A percentile compares a stretch with the other conserved stretches of the same genome.
These are phyloP conservation scores for Leptopilina drosophilae DNA, from an alignment of 2,888 invertebrate genomes.

Conservation along the genomic window DNA sequence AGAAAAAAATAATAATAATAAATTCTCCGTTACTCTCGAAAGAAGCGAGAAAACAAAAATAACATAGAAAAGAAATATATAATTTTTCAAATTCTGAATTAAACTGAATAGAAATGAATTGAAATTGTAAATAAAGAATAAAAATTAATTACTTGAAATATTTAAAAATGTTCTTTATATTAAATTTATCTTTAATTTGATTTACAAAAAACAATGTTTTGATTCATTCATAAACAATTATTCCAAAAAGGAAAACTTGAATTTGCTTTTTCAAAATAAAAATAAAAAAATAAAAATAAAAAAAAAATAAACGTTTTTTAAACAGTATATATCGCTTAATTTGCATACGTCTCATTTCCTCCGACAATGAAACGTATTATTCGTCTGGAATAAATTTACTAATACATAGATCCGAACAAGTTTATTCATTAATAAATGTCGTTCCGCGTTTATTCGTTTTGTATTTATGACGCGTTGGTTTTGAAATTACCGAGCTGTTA, in stretches of 20 bases:
- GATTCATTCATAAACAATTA: too few species aligned
- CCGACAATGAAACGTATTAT: slow-evolving; percentile 18
- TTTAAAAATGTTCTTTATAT: too few species aligned
- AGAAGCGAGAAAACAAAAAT: too few species aligned
- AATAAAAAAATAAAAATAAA: neutral
- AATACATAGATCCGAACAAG: neutral
- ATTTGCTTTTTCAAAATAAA: neutral
- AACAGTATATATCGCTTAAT: neutral
- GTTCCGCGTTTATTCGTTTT: slow-evolving; percentile 5
- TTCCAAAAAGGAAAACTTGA: neutral
- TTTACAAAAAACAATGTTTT: too few species aligned
- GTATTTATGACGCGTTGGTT: slow-evolving; percentile 22
- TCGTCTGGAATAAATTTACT: slow-evolving; percentile 2
- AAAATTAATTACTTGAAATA: too few species aligned
- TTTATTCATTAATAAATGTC: slow-evolving; percentile 26
- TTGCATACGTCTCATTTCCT: slow-evolving; percentile 24
- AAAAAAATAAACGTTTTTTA: too few species aligned
- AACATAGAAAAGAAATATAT: too few species aligned
- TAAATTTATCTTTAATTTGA: too few species aligned
- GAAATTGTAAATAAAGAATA: too few species aligned
- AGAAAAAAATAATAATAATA: neutral
- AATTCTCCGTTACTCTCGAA: too few species aligned
- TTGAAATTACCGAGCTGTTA: neutral
- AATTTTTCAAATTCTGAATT: too few species aligned
- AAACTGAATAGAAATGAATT: neutral